Percentiles rank a stretch among this genome's conserved stretches.
Conservation (phyloP, 2,113 vertebrate genomes). For the Ameiurus melas region DNA sequence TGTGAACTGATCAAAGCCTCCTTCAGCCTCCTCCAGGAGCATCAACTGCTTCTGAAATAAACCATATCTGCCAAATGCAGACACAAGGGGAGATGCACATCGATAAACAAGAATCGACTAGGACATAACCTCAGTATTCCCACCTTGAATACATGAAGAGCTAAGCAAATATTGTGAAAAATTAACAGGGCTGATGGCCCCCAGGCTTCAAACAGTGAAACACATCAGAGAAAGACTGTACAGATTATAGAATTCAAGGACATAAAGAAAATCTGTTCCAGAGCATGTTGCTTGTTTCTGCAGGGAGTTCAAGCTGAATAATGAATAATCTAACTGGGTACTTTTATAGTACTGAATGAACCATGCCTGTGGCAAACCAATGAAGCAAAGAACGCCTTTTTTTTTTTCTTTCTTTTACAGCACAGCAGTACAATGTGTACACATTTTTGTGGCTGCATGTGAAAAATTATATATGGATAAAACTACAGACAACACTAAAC, state of each 20-base stretch:
- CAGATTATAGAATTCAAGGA: conserved; percentile 2
- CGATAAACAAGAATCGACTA: conserved; percentile 13
- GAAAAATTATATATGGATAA: not conserved
- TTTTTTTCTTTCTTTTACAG: not conserved
- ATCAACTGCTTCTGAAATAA: conserved; percentile 76
- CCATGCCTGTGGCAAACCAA: not conserved
- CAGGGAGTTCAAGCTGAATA: not conserved
- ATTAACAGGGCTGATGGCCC: conserved; percentile 23
- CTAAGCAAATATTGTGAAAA: conserved; percentile 38
- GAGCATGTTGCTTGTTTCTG: not conserved
- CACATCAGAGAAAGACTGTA: conserved; percentile 20
- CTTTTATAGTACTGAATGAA: not conserved
- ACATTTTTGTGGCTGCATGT: not conserved
- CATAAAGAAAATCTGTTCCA: conserved; percentile 2
- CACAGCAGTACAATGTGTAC: not conserved
- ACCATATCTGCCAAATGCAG: conserved; percentile 78
- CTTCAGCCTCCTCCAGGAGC: conserved; percentile 84
- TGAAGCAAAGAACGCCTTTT: not conserved
- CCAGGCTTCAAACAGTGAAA: not conserved
- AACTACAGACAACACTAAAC: not conserved
- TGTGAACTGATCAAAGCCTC: conserved; percentile 88
- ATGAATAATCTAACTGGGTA: not conserved
- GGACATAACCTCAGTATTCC: conserved; percentile 12
- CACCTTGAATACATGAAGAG: not conserved
- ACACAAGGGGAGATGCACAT: conserved; percentile 35